These are phyloP conservation scores for Andrena hattorfiana DNA, from an alignment of 2,888 invertebrate genomes.

Conservation along the genomic window DNA sequence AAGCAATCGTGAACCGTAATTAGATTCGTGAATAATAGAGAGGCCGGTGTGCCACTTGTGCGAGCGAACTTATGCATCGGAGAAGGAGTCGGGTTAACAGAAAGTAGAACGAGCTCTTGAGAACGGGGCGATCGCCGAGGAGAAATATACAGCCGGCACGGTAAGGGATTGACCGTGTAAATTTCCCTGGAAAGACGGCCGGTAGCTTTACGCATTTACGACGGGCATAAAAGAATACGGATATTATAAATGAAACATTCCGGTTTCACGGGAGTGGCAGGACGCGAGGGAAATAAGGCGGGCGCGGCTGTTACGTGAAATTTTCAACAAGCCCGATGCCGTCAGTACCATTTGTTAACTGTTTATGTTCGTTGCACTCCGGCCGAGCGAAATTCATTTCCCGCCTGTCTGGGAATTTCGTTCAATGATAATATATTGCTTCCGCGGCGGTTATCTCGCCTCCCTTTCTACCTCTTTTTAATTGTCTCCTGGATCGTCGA, in stretches of 20 bases:
- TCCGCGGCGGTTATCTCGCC: not conserved
- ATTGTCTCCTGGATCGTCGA: not conserved
- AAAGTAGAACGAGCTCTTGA: not conserved
- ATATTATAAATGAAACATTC: constrained; percentile 77
- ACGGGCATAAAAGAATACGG: constrained; percentile 66
- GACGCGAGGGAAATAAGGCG: constrained; percentile 74
- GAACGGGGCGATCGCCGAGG: constrained; percentile 14
- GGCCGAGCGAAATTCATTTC: constrained; percentile 37
- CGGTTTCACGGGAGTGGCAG: constrained; percentile 37
- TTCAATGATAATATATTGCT: constrained; percentile 5
- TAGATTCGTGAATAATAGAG: constrained; percentile 36
- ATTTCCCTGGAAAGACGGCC: constrained; percentile 34
- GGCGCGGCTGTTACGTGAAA: constrained; percentile 56
- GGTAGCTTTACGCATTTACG: constrained; percentile 61
- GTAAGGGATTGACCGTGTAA: constrained; percentile 43
- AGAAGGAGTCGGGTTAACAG: not conserved
- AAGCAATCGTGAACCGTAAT: constrained; percentile 17
- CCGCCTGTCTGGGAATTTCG: not conserved
- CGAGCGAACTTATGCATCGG: not conserved
- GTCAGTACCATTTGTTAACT: constrained; percentile 58
- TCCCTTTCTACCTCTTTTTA: not conserved
- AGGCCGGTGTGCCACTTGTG: not conserved
- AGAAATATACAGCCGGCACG: not conserved
- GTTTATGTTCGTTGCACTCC: constrained; percentile 42
- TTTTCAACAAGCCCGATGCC: constrained; percentile 51